Evolutionary conservation across 2,888 invertebrate genomes (phyloP), one percentile per base, ranked within the genome.

Genomic region (Metellina segmentata): DNA sequence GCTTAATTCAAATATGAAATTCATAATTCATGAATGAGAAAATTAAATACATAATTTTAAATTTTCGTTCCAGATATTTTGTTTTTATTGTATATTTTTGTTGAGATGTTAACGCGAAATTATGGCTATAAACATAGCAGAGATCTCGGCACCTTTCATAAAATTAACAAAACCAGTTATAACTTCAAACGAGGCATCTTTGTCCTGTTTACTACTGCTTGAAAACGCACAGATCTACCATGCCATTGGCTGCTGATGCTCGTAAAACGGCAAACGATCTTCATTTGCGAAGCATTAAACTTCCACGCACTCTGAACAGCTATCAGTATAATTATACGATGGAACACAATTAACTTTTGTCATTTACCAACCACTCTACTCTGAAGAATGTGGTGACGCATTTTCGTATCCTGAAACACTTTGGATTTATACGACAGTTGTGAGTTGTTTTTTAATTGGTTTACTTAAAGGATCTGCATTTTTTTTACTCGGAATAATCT

Each of bases 221-320:
- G 20, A n/a, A 71, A 82, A 51, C 9, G 71, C 49, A 49, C 19
- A 19, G 16, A 20, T 16, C 51, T 13, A 7, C 2, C 16, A 51
- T 72, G 8, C 51, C 49, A 70, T 61, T 77, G 78, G 85, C 20
- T 7, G 49, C 13, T n/a, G 20, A 6, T 9, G 20, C 70, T 70
- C 85, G 16, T 86, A 86, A 86, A 86, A 70, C 70, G 4, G 19
- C 11, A 70, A 86, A 52, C 48, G 85, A 78, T 86, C 85, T 70
- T 86, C 77, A 85, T 85, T 70, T 77, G 77, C 69, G 77, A 51
- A 16, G 77, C 85, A 77, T 77, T 85, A 49, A 85, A 48, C 51
- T n/a, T 69, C 9, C 9, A 6, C 7, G 9, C 49, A 69, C 61
- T 48, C 81, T n/a, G 61, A 53, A 69, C 71, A 51, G 70, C 71